Base-by-base conservation (phyloP, 1,140 invertebrate species). In the Rhyzopertha dominica region DNA sequence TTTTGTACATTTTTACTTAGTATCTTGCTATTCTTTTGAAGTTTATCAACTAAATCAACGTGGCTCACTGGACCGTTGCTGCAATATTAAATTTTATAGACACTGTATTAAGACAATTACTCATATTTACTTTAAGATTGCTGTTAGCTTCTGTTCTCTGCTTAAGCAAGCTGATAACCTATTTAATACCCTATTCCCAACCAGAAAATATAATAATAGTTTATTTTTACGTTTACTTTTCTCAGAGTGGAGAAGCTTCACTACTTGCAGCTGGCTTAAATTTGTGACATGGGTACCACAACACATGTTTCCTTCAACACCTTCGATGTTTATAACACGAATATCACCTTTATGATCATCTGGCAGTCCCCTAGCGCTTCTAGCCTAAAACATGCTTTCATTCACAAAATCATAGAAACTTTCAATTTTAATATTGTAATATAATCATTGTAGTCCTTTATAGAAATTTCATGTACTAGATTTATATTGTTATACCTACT, bases 281-380 rank as follows among this genome's bases (percentile, higher is more conserved):
- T 86, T 88, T 2, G 73, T 74, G 2, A 90, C 84, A 69, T 92
- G 88, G 1, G 88, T 92, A 14, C 88, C 88, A 70, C 88, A 92
- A 65, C 88, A 92, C 75, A 90, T 80, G 58, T 87, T 88, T 23
- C 76, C 74, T 50, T 90, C 87, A 29, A 90, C 62, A 25, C 75
- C 76, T 26, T 75, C 72, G 43, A 86, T 87, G 23, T 73, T 77
- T n/a, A 90, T 76, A 4, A 90, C 78, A 37, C 87, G 66, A 4
- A 88, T 80, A 22, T 77, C 74, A 0, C 85, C 84, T 48, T 69
- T 72, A 53, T 85, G 82, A 60, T 90, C 86, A 39, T 81, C 81
- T 4, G 87, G 87, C 23, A 90, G 64, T 3, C 84, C 85, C 49
- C 84, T 66, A 17, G 76, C 65, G 23, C 57, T 56, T 24, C 53